A percentile compares a stretch with the other conserved stretches of the same genome.
phyloP scores from a whole-genome alignment of 2,113 vertebrate genomes.

The Columbina picui region DNA sequence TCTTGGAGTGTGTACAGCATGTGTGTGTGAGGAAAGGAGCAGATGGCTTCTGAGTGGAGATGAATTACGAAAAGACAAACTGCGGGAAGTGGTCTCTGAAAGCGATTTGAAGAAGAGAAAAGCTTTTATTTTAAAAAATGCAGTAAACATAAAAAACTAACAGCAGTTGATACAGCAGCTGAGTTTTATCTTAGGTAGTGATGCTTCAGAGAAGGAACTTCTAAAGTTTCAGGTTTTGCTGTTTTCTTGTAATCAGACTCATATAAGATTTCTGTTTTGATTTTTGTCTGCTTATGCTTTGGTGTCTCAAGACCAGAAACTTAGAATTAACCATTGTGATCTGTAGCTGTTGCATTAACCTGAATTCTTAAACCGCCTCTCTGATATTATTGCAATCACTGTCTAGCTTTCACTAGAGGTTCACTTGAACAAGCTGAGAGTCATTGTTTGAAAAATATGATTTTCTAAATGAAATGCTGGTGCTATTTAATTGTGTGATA shows the following conservation, averaged over 20 bases:
- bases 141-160: not conserved
- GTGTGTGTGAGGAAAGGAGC: slow-evolving; percentile 25
- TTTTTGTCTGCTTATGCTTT: not conserved
- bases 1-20: not conserved
- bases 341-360: slow-evolving; percentile 9
- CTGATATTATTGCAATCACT: not conserved
- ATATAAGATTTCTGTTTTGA: not conserved
- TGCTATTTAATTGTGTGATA: not conserved
- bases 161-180: not conserved
- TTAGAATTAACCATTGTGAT: slow-evolving; percentile 17
- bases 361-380: not conserved
- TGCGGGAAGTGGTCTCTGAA: slow-evolving; percentile 22
- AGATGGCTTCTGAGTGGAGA: slow-evolving; percentile 42
- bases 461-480: not conserved
- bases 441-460: not conserved
- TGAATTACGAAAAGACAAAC: slow-evolving; percentile 19
- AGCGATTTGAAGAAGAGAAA: slow-evolving; percentile 4
- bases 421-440: not conserved
- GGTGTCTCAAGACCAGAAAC: not conserved
- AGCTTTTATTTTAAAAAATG: not conserved
- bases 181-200: not conserved
- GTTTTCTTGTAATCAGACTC: not conserved
- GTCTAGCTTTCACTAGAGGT: not conserved
- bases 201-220: not conserved
- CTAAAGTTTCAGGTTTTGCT: not conserved